Evolutionary conservation across 2,797 vertebrate genomes (phyloP).

Genomic region (Rhynchotus rufescens): DNA sequence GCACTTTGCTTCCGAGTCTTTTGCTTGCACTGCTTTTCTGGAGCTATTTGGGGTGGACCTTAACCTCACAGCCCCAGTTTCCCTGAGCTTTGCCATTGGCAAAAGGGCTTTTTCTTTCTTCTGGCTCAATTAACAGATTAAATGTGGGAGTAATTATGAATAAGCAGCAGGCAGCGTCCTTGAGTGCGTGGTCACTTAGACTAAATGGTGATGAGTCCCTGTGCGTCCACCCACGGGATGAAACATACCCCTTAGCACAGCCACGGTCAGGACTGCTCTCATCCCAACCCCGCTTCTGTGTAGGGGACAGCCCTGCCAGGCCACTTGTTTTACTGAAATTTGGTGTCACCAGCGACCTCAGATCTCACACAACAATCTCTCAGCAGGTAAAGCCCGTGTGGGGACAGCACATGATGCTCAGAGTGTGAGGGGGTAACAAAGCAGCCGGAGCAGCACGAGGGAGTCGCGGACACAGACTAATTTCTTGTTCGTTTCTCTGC

Average conservation of each 20-base stretch:
- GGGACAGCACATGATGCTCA: not conserved
- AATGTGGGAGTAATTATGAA: conserved; percentile 17
- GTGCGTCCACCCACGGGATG: not conserved
- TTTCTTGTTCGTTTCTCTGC: conserved; percentile 31
- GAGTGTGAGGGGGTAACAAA: conserved; percentile 45
- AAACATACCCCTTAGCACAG: not conserved
- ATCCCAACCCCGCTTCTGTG: not conserved
- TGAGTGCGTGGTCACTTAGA: conserved; percentile 24
- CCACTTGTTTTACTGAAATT: not conserved
- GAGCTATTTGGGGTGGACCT: not conserved
- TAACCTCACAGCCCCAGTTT: not conserved
- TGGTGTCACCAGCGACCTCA: not conserved
- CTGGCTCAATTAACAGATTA: conserved; percentile 48
- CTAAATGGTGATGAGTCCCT: not conserved
- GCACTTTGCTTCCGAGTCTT: not conserved
- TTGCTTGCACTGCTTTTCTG: not conserved
- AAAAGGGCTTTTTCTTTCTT: not conserved
- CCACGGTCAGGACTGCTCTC: not conserved
- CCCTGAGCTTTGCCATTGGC: not conserved
- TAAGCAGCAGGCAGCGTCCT: conserved; percentile 33
- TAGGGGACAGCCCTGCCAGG: not conserved
- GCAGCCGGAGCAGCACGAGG: not conserved
- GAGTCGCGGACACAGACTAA: conserved; percentile 39
- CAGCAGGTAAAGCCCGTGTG: not conserved
- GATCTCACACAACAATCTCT: not conserved